Evolutionary conservation across 1,140 invertebrate species (phyloP), one percentile per base, ranked within the genome.

Genomic region (Drosophila pallidifrons): DNA sequence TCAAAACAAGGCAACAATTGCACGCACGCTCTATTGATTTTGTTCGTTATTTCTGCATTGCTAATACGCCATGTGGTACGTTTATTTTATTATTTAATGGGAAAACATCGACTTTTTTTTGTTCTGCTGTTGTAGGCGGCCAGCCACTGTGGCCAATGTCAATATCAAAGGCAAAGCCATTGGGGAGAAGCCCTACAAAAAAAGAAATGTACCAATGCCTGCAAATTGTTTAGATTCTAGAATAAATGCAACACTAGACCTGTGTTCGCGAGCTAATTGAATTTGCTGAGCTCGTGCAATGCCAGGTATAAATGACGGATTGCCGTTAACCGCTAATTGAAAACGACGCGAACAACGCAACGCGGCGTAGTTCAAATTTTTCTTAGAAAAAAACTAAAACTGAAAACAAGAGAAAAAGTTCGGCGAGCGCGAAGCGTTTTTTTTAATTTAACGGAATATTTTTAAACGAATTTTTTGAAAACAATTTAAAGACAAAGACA

Each of bases 291-390:
- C 49, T 51, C 51, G 38, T 28, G 64, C 85, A 81, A 69, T 81
- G 85, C 75, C 81, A 76, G 86, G 85, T 89, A 89, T 89, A 89
- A 89, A 89, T 78, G 75, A 58, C 75, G 85, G 85, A 88, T 81
- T 89, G 78, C 66, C 85, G 57, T 61, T 73, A 81, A 46, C 46
- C 75, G 71, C 72, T 89, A 89, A 89, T 89, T 89, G 88, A 89
- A 89, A 85, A 75, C 72, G 75, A 83, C 61, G 70, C 60, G 85
- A 71, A 69, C 75, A 71, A 81, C 85, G 78, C 68, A 71, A 77
- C 85, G 81, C 85, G 81, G 64, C 85, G 81, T 81, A 78, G 76
- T 58, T 76, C 66, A 46, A 45, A 70, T 59, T 25, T 25, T 66
- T 38, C 32, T 65, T 49, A 32, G 28, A 10, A 65, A 41, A 51